These are phyloP conservation scores for Ammodytes marinus DNA, from an alignment of 2,113 vertebrate genomes.

Conservation along the genomic window DNA sequence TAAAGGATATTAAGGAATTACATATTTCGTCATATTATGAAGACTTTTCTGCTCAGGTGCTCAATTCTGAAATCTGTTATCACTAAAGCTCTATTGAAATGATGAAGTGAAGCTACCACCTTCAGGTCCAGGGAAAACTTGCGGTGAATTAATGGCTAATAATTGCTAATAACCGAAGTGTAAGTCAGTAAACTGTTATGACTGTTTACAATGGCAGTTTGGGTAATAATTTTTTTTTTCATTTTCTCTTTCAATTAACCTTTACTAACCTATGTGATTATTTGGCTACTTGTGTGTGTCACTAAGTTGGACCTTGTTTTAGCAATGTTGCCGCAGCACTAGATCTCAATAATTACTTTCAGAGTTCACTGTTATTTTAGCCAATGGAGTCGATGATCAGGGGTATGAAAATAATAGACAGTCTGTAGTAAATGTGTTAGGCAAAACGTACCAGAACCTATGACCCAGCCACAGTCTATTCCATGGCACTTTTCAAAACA, in stretches of 20 bases:
- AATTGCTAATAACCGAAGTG: neutral
- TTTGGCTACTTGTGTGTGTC: neutral
- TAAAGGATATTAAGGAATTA: too few species aligned
- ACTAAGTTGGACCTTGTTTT: neutral
- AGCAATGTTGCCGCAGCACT: neutral
- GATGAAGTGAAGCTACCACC: too few species aligned
- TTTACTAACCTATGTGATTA: neutral
- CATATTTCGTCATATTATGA: too few species aligned
- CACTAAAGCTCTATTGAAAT: too few species aligned
- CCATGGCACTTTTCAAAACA: slow-evolving; percentile 26
- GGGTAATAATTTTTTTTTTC: neutral
- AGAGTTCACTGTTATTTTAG: neutral
- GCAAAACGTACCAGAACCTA: slow-evolving; percentile 18
- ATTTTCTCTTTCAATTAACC: neutral
- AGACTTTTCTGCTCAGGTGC: too few species aligned
- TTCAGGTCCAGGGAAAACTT: too few species aligned
- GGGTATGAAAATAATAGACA: neutral
- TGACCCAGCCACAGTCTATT: slow-evolving; percentile 10
- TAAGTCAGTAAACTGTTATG: neutral
- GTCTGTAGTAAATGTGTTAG: neutral
- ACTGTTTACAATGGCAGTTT: neutral
- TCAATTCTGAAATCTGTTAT: too few species aligned
- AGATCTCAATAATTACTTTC: neutral
- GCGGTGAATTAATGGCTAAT: too few species aligned
- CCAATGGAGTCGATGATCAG: neutral